A percentile compares a stretch with the other conserved stretches of the same genome.
Evolutionary conservation across 2,888 invertebrate species (phyloP).

Genomic region (Epistrophella euchroma): DNA sequence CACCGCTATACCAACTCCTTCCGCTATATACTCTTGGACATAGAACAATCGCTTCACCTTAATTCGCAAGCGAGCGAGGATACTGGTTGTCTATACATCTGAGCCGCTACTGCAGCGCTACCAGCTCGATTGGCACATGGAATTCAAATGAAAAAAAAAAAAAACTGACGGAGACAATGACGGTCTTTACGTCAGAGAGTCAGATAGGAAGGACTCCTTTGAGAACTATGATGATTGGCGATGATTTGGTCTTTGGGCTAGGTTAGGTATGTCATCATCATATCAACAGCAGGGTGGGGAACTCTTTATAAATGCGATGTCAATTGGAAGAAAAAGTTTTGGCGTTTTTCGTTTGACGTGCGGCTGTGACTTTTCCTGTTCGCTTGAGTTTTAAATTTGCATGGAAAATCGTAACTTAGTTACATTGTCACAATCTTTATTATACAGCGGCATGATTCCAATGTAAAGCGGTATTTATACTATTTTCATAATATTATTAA

Average conservation of each 20-base stretch:
- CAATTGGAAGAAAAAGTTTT: slow-evolving; percentile 58
- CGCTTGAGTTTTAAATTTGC: slow-evolving; percentile 37
- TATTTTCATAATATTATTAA: slow-evolving; percentile 49
- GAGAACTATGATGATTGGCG: slow-evolving; percentile 38
- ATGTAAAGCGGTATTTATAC: slow-evolving; percentile 45
- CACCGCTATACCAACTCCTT: background rate
- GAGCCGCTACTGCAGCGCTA: background rate
- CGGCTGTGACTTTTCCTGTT: slow-evolving; percentile 63
- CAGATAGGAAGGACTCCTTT: background rate
- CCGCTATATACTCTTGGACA: slow-evolving; percentile 13
- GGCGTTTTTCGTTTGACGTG: slow-evolving; percentile 47
- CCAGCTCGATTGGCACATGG: slow-evolving; percentile 40
- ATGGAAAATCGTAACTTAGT: slow-evolving; percentile 61
- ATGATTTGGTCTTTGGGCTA: slow-evolving; percentile 38
- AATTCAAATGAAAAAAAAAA: slow-evolving; percentile 66
- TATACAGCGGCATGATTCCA: slow-evolving; percentile 43
- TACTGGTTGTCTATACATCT: slow-evolving; percentile 23
- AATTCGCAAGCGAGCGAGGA: slow-evolving; percentile 15
- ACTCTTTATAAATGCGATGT: slow-evolving; percentile 43
- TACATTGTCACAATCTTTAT: slow-evolving; percentile 49
- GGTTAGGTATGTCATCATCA: background rate
- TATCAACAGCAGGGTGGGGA: slow-evolving; percentile 26
- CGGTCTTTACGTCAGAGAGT: slow-evolving; percentile 63
- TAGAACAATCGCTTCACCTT: slow-evolving; percentile 49
- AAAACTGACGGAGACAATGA: slow-evolving; percentile 48